Evolutionary conservation across 2,797 vertebrate species (phyloP).

Genomic region (Rousettus madagascariensis): DNA sequence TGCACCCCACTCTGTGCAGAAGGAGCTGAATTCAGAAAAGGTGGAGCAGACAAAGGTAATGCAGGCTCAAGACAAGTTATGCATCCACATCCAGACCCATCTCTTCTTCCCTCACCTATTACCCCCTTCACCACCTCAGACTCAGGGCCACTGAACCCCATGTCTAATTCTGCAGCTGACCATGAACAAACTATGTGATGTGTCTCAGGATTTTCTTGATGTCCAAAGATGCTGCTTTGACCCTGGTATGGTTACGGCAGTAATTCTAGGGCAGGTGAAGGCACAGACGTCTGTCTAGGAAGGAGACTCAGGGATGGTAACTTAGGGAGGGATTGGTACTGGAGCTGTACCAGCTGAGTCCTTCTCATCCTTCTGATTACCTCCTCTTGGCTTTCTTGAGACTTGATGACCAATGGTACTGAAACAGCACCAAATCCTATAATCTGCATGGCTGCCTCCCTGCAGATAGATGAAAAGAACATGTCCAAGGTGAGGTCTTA

Average conservation of each 20-base stretch:
- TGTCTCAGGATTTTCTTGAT: slow-evolving; percentile 86
- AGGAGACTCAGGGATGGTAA: neutral
- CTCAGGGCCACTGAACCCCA: neutral
- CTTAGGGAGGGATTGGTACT: neutral
- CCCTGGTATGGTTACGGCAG: slow-evolving; percentile 66
- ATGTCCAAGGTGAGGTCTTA: slow-evolving; percentile 86
- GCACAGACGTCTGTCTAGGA: neutral
- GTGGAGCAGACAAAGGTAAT: slow-evolving; percentile 88
- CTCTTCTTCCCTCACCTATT: neutral
- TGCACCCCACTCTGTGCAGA: slow-evolving; percentile 80
- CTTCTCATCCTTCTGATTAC: neutral
- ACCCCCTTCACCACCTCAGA: neutral
- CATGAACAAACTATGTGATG: slow-evolving; percentile 89
- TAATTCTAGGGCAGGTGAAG: neutral
- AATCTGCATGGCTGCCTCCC: slow-evolving; percentile 85
- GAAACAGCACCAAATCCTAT: slow-evolving; percentile 86
- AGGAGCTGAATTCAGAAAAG: slow-evolving; percentile 86
- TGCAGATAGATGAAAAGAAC: slow-evolving; percentile 89
- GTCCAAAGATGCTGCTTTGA: slow-evolving; percentile 87
- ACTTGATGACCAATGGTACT: slow-evolving; percentile 86
- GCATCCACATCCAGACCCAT: neutral
- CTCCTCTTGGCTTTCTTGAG: slow-evolving; percentile 56
- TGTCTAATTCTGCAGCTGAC: slow-evolving; percentile 83
- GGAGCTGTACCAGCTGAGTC: rapidly evolving
- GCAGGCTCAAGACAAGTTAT: neutral